Conservation (phyloP, 2,113 vertebrate genomes). For the Bambusicola thoracicus region DNA sequence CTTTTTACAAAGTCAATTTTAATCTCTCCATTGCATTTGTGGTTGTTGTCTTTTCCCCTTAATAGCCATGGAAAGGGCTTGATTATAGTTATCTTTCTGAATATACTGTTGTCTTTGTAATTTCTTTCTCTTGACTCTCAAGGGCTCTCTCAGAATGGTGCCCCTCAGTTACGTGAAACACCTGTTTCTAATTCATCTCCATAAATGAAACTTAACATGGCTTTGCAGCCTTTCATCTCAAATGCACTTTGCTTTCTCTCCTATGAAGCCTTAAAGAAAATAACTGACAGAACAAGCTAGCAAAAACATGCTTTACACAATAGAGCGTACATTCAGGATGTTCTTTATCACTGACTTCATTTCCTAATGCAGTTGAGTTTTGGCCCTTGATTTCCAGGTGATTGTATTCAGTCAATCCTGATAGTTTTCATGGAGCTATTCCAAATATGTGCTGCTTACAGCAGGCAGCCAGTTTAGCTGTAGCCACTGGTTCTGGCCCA, state of each 20-base stretch:
- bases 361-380: background rate
- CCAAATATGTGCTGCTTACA: background rate
- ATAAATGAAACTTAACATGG: slow-evolving; percentile 66
- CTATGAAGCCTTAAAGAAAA: slow-evolving; percentile 35
- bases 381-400: background rate
- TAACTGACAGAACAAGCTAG: background rate
- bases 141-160: slow-evolving; percentile 45
- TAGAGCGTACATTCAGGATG: background rate
- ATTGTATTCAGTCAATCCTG: background rate
- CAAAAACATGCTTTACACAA: background rate
- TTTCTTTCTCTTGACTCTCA: slow-evolving; percentile 58
- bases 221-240: slow-evolving; percentile 57
- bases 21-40: slow-evolving; percentile 71
- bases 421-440: background rate
- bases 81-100: slow-evolving; percentile 76
- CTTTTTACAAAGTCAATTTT: slow-evolving; percentile 77
- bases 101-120: slow-evolving; percentile 64
- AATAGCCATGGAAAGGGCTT: slow-evolving; percentile 68
- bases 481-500: background rate
- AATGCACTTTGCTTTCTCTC: slow-evolving; percentile 32
- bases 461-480: background rate
- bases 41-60: slow-evolving; percentile 65
- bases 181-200: slow-evolving; percentile 74
- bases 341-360: background rate
- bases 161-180: slow-evolving; percentile 57